A percentile compares a stretch with the other conserved stretches of the same genome.
Evolutionary conservation across 1,140 invertebrate species (phyloP).

Genomic region (Hyles euphorbiae): DNA sequence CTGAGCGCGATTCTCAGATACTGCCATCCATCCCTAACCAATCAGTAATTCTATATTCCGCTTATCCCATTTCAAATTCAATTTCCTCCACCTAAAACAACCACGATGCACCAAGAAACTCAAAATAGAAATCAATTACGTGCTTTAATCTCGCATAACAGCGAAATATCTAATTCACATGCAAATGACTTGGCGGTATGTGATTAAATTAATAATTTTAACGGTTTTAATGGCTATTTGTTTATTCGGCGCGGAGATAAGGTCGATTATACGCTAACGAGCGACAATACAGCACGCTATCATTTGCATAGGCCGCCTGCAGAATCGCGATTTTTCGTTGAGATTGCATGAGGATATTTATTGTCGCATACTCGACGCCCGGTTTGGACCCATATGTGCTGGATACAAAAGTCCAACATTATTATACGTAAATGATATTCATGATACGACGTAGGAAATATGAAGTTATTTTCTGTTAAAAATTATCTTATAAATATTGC

Average conservation of each 20-base stretch:
- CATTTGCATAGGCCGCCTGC: conserved; percentile 27
- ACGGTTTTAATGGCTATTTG: conserved; percentile 61
- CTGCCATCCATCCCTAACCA: neutral
- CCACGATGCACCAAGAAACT: too few species aligned
- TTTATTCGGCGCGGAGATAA: conserved; percentile 55
- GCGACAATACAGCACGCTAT: conserved; percentile 37
- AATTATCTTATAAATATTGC: too few species aligned
- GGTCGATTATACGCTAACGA: conserved; percentile 56
- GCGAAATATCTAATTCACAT: conserved; percentile 18
- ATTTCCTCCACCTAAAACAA: too few species aligned
- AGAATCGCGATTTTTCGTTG: conserved; percentile 5
- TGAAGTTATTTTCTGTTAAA: too few species aligned
- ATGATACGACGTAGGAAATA: too few species aligned
- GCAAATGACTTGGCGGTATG: conserved; percentile 38
- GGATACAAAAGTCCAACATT: too few species aligned
- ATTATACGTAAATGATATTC: too few species aligned
- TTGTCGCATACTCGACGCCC: neutral
- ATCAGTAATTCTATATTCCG: too few species aligned
- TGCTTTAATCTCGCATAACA: neutral
- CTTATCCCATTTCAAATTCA: too few species aligned
- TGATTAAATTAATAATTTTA: conserved; percentile 65
- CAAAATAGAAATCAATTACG: neutral
- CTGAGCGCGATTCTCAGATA: neutral
- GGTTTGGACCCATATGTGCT: neutral
- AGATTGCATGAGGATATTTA: conserved; percentile 6